Base-by-base conservation (phyloP, 2,113 vertebrate species). In the Crocuta crocuta region DNA sequence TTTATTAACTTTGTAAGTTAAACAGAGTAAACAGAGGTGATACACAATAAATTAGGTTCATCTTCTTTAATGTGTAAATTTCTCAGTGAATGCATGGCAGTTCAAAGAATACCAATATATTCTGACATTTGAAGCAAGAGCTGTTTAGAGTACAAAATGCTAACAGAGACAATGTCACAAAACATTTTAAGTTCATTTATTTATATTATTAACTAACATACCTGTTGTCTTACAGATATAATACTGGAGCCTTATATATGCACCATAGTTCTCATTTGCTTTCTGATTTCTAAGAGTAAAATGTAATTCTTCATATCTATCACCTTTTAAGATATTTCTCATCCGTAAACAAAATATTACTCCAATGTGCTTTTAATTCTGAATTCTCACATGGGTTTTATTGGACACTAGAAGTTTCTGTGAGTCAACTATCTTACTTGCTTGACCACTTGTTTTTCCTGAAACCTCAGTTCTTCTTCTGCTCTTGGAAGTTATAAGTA, bases 361-460 rank as follows among this genome's bases (percentile, higher is more conserved):
- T 58, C 8, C 10, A 94, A 63, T 63, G 8, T 74, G 7, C 3
- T 92, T 89, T 93, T 39, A 55, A 81, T 93, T 94, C 4, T 96
- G 5, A 89, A 53, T 92, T 58, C 19, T 84, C 65, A 35, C 43
- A n/a, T 45, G 65, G 10, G 24, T 81, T 88, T 76, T 74, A 76
- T 16, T 71, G 35, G 84, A 76, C 58, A 8, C 71, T 95, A 73
- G n/a, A 76, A 58, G 55, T 61, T 97, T 97, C 92, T 93, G 35
- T 95, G 28, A 79, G 82, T 93, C n/a, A 86, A 35, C 68, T 91
- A 87, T 94, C 96, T 78, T 92, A 97, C 94, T 97, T 98, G 74
- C 48, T 94, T 89, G 63, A 55, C 83, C 91, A 98, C 50, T 82
- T 94, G 84, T 82, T 28, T 97, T 86, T 96, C 50, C 19, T 92